Evolutionary conservation across 2,797 vertebrate species (phyloP), one percentile per base, ranked within the genome.

Genomic region (Coranthus polyacanthus): DNA sequence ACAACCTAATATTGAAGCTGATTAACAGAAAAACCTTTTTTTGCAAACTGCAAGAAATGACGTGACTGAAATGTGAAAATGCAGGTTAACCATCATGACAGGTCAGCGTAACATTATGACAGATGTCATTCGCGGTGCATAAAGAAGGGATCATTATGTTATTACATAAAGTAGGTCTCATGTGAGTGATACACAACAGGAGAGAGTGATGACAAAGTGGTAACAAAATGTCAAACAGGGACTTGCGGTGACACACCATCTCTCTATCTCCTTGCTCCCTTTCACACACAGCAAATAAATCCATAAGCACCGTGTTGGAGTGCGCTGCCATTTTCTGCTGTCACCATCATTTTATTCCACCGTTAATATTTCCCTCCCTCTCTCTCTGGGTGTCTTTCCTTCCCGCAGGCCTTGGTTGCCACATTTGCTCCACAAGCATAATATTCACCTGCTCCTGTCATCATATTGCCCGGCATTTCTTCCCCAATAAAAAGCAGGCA

Each of bases 281-380:
- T 20, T 45, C 51, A 64, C 56, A 61, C 54, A 63, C 66, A 20
- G 54, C 51, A 58, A 81, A 85, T 80, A 85, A 86, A 90, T 87
- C 86, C 85, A 87, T 86, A 77, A 79, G 84, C 80, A 80, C 84
- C 61, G 17, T 66, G 79, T 67, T 52, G 72, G 61, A 81, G 72
- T 17, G 22, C 12, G 4, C 66, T 80, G 79, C 86, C 87, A 85
- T 92, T 91, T 90, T 90, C 83, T 88, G 71, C 88, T 88, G 87
- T 89, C 88, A 89, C 85, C 78, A 88, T 90, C 84, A 70, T 82
- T 92, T 89, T 85, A 89, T 85, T 81, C 73, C 61, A 68, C 81
- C 41, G 72, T 89, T 92, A 90, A 90, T 91, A 87, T 85, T 72
- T 75, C 72, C 41, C 81, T 37, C 10, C 49, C 68, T 17, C 38